These are phyloP conservation scores for Lypha dubia DNA, from an alignment of 2,888 invertebrate species.

Conservation along the genomic window DNA sequence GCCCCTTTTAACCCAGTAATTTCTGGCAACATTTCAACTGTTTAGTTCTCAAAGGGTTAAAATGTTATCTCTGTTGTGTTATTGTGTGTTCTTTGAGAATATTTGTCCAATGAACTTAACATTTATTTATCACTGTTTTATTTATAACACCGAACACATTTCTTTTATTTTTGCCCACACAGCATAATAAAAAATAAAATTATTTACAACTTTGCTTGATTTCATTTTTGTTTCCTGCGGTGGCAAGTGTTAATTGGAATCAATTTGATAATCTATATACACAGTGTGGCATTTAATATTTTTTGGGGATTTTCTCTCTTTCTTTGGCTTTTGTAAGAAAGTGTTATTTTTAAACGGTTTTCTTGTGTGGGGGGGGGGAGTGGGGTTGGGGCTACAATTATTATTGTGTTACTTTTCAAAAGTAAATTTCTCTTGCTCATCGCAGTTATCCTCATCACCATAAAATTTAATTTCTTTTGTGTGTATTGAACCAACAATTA, in stretches of 20 bases:
- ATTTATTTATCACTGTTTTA: constrained; percentile 61
- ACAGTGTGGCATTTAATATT: constrained; percentile 69
- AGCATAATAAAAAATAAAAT: constrained; percentile 35
- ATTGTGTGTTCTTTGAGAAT: constrained; percentile 28
- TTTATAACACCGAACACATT: constrained; percentile 38
- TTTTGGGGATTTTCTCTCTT: constrained; percentile 10
- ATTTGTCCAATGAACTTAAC: constrained; percentile 62
- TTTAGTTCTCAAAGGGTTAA: constrained; percentile 54
- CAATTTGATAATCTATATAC: constrained; percentile 82
- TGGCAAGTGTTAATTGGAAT: constrained; percentile 84
- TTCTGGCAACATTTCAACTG: constrained; percentile 2
- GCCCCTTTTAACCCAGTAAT: constrained; percentile 35
- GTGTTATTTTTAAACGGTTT: constrained; percentile 48
- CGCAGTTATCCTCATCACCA: constrained; percentile 33
- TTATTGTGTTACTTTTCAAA: constrained; percentile 15
- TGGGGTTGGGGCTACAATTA: constrained; percentile 27
- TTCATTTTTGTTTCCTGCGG: constrained; percentile 76
- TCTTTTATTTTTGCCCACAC: constrained; percentile 23
- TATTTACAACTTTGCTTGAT: constrained; percentile 65
- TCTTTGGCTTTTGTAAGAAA: constrained; percentile 64
- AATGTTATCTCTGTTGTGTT: constrained; percentile 52
- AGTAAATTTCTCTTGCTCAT: constrained; percentile 55
- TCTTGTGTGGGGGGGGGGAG: no score
- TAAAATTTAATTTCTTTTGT: constrained; percentile 21
- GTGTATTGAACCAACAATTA: constrained; percentile 56